These are phyloP conservation scores for Clarias pachynema DNA, from an alignment of 2,797 vertebrate genomes.

Conservation along the genomic window DNA sequence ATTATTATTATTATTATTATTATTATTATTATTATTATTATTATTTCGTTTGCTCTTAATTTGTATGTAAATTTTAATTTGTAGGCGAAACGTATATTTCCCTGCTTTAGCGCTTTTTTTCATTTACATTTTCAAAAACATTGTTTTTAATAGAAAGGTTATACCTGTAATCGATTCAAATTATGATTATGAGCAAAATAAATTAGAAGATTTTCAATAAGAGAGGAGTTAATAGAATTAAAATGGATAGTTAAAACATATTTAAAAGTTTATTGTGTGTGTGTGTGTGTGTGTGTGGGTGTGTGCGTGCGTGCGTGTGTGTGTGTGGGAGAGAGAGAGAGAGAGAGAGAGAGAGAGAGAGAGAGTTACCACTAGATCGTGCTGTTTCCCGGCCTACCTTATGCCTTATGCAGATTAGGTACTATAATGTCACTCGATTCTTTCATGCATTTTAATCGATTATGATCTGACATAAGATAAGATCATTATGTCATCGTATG, in stretches of 20 bases:
- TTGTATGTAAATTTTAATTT: neutral
- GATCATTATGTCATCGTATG: neutral
- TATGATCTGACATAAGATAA: constrained; percentile 2
- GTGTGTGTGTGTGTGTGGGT: neutral
- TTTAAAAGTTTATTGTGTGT: neutral
- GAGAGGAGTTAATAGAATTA: neutral
- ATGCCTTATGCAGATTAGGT: neutral
- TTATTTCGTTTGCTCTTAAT: constrained; percentile 4
- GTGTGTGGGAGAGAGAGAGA: neutral
- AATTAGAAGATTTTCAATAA: neutral
- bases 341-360: no score
- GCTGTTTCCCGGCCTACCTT: constrained; percentile 12
- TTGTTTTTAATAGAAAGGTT: neutral
- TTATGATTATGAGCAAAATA: neutral
- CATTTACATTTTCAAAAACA: neutral
- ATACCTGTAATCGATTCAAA: neutral
- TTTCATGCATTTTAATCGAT: neutral
- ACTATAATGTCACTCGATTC: neutral
- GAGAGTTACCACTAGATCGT: neutral
- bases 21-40: neutral
- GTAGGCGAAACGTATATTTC: neutral
- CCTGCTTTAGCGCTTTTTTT: neutral
- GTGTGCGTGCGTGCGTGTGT: neutral
- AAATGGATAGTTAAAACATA: neutral
- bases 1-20: no score